Conservation (phyloP, 2,113 vertebrate genomes). For the Actinemys pallida region DNA sequence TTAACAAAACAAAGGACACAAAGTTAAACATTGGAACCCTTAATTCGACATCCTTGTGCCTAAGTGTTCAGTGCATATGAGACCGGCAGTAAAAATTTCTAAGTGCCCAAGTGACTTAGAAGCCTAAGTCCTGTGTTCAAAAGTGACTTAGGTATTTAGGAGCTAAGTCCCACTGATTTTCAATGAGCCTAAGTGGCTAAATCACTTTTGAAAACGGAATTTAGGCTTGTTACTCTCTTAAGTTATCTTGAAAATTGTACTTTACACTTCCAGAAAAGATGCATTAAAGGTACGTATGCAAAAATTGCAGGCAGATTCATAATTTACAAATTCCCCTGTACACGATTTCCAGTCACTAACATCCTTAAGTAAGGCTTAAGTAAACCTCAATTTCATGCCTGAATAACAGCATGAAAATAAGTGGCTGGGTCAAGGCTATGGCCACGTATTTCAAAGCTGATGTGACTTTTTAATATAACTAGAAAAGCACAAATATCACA, state of each 20-base stretch:
- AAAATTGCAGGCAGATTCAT: not conserved
- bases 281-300: not conserved
- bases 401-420: not conserved
- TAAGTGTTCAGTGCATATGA: not conserved
- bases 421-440: not conserved
- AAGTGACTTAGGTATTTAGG: not conserved
- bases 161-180: not conserved
- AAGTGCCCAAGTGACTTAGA: not conserved
- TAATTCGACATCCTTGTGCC: not conserved
- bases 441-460: not conserved
- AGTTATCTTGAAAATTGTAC: not conserved
- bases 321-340: not conserved
- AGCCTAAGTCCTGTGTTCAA: not conserved
- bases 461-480: not conserved
- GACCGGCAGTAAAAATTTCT: not conserved
- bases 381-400: not conserved
- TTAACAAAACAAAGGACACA: slow-evolving; percentile 43
- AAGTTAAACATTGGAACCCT: slow-evolving; percentile 25
- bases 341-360: not conserved
- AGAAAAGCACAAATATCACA: not conserved
- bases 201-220: not conserved
- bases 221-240: not conserved
- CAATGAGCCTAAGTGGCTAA: not conserved
- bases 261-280: not conserved
- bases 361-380: not conserved